These are phyloP conservation scores for Metalampra italica DNA, from an alignment of 2,888 invertebrate genomes.

Conservation along the genomic window DNA sequence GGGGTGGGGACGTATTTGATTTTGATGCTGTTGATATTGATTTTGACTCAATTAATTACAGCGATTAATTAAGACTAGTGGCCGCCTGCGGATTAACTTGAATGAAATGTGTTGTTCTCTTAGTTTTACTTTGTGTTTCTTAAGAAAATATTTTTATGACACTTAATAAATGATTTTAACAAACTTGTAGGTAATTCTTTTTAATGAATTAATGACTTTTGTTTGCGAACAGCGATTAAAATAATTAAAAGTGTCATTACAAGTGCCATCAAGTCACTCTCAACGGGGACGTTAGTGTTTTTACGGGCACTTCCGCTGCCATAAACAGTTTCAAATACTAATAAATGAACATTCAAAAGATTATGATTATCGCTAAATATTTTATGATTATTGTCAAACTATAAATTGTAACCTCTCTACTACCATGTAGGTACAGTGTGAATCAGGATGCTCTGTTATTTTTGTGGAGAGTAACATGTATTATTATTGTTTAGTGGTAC, in stretches of 20 bases:
- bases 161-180: neutral
- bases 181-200: slow-evolving; percentile 36
- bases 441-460: no score
- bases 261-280: slow-evolving; percentile 71
- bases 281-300: slow-evolving; percentile 70
- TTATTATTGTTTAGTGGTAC: no score
- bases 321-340: slow-evolving; percentile 53
- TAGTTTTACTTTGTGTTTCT: neutral
- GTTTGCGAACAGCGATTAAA: slow-evolving; percentile 69
- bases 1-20: no score
- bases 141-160: neutral
- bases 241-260: slow-evolving; percentile 78
- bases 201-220: slow-evolving; percentile 73
- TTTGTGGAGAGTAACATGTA: no score
- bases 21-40: no score
- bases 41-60: no score
- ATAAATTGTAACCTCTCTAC: no score
- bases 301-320: slow-evolving; percentile 52
- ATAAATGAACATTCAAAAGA: slow-evolving; percentile 30
- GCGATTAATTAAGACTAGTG: no score
- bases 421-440: no score
- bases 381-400: no score
- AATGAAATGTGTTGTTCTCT: no score
- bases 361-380: slow-evolving; percentile 8
- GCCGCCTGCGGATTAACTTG: no score